Base-by-base conservation (phyloP, 2,113 vertebrate genomes). In the Sander vitreus region DNA sequence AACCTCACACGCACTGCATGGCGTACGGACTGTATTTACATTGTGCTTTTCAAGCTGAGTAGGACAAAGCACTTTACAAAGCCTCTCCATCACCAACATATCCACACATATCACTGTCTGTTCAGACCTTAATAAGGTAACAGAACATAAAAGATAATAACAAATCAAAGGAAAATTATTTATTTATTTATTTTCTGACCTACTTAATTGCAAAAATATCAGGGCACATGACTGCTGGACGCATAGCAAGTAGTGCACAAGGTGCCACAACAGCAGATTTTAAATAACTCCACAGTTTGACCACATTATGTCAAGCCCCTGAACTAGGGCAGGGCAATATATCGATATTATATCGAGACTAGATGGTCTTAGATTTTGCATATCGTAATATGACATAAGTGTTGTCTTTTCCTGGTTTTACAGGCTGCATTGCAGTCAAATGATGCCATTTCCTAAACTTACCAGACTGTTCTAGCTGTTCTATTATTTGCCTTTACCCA, bases 61-160 rank as follows among this genome's bases (percentile, higher is more conserved):
- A 50, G 62, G 47, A 84, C 15, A 53, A 57, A 64, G 23, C 1
- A 27, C 11, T 64, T 64, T 16, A 53, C 9, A 54, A 66, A 84
- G 77, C 53, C 66, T 43, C 18, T 45, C 47, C 2, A 27, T 82
- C 25, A 47, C 16, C 43, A 65, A 67, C 78, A 23, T 23, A 43
- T 53, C 30, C 33, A 62, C 57, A 65, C 50, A 57, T 27, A 68
- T 48, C 57, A 16, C 47, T 39, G 71, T 72, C 76, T 30, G 70
- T n/a, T 25, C 6, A 57, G 23, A 48, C 39, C 39, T 10, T 43
- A 43, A 43, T 43, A 43, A 43, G 9, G 11, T 10, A 11, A 43
- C 39, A 0, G 39, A 43, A 15, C 47, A 62, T 50, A 23, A 54
- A 67, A 58, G 55, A 68, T 60, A 71, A 81, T 59, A 80, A 75